These are phyloP conservation scores for Seladonia tumulorum DNA, from an alignment of 2,888 invertebrate species.

Conservation along the genomic window DNA sequence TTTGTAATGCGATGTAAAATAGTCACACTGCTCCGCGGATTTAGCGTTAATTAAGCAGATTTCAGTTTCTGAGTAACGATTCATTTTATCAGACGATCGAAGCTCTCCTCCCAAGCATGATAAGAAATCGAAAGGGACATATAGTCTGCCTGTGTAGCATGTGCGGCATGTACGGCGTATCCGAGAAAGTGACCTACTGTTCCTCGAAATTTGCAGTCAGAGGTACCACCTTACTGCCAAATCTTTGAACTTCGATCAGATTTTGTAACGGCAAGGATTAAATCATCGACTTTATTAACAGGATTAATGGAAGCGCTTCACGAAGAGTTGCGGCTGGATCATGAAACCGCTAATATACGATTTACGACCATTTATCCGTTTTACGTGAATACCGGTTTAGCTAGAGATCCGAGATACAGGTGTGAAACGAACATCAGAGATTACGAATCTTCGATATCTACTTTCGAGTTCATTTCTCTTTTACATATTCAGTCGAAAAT, in stretches of 20 bases:
- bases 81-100: slow-evolving; percentile 79
- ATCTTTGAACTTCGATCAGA: background rate
- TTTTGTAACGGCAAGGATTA: background rate
- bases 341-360: slow-evolving; percentile 76
- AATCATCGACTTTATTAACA: slow-evolving; percentile 33
- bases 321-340: slow-evolving; percentile 74
- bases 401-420: slow-evolving; percentile 82
- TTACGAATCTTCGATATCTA: background rate
- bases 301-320: slow-evolving; percentile 79
- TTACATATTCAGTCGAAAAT: background rate
- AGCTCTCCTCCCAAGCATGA: slow-evolving; percentile 83
- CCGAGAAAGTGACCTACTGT: slow-evolving; percentile 83
- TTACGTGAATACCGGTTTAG: slow-evolving; percentile 85
- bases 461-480: background rate
- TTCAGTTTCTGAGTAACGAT: background rate
- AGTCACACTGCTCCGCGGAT: background rate
- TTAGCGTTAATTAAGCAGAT: background rate
- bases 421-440: slow-evolving; percentile 53
- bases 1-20: background rate
- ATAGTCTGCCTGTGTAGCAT: slow-evolving; percentile 83
- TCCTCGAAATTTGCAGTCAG: slow-evolving; percentile 85
- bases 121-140: slow-evolving; percentile 82
- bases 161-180: slow-evolving; percentile 82
- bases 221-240: slow-evolving; percentile 71
- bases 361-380: slow-evolving; percentile 87